Percentiles rank a stretch among this genome's conserved stretches.
Evolutionary conservation across 2,888 invertebrate species (phyloP).

Genomic region (Drosophila seclusa): DNA sequence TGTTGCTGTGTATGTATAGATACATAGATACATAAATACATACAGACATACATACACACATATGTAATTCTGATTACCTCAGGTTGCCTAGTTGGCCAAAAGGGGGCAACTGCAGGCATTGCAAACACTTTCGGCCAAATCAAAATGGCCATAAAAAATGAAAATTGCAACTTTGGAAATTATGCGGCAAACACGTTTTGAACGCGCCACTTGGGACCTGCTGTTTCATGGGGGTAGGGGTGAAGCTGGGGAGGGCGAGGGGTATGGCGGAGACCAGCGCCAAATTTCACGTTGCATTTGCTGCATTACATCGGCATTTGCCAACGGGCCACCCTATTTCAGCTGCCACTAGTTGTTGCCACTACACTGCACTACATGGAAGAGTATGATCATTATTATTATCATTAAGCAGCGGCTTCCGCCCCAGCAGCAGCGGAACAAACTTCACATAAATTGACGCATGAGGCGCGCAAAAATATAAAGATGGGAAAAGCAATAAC

Average conservation of each 20-base stretch:
- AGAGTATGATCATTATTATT: constrained; percentile 34
- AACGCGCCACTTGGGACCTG: constrained; percentile 27
- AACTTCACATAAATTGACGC: constrained; percentile 67
- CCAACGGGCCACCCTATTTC: constrained; percentile 56
- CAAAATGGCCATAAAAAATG: constrained; percentile 65
- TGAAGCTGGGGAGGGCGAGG: too few species aligned
- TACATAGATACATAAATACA: not conserved
- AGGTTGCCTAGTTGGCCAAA: constrained; percentile 43
- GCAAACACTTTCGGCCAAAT: constrained; percentile 51
- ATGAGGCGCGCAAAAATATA: constrained; percentile 57
- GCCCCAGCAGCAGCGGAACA: constrained; percentile 37
- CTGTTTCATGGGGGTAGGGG: not conserved
- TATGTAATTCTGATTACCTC: constrained; percentile 66
- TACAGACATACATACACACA: not conserved
- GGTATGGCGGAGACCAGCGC: not conserved
- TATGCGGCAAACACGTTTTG: constrained; percentile 71
- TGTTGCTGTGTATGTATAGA: constrained; percentile 13
- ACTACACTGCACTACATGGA: constrained; percentile 41
- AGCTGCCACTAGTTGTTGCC: constrained; percentile 24
- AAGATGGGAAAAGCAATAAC: constrained; percentile 58
- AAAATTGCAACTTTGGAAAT: constrained; percentile 77
- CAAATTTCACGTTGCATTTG: constrained; percentile 42
- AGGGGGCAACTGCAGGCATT: constrained; percentile 38
- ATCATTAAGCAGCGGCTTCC: constrained; percentile 69
- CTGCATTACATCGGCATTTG: constrained; percentile 32